These are phyloP conservation scores for Holcopasites calliopsidis DNA, from an alignment of 1,140 invertebrate genomes.

Conservation along the genomic window DNA sequence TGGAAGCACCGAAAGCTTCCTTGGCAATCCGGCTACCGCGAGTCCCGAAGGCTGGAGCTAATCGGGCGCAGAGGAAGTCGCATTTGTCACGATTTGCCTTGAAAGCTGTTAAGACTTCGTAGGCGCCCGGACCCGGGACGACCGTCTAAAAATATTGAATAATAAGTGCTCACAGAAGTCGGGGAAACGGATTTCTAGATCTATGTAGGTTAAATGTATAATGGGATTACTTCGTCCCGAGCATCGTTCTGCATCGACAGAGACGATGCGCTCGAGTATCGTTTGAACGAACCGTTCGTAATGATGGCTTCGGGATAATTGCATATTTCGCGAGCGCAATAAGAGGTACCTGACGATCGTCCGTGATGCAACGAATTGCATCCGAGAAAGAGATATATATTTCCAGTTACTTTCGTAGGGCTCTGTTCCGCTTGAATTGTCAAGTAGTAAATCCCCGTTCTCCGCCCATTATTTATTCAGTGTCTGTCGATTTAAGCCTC, in stretches of 20 bases:
- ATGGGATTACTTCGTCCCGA: neutral
- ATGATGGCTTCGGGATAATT: no score
- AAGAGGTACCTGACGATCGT: neutral
- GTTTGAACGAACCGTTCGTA: neutral
- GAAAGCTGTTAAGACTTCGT: slow-evolving; percentile 55
- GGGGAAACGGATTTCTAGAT: neutral
- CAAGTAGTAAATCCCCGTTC: slow-evolving; percentile 13
- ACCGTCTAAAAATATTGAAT: slow-evolving; percentile 42
- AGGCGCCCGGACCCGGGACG: slow-evolving; percentile 49
- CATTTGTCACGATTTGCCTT: slow-evolving; percentile 57
- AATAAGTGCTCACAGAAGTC: neutral
- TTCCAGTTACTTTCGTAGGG: neutral
- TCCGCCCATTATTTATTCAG: slow-evolving; percentile 18
- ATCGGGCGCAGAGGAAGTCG: slow-evolving; percentile 32
- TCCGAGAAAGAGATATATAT: neutral
- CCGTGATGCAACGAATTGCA: slow-evolving; percentile 4
- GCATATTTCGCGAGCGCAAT: no score
- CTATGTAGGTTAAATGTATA: neutral
- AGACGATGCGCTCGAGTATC: no score
- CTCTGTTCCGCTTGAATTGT: slow-evolving; percentile 22
- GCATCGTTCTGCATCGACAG: no score
- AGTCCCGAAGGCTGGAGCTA: slow-evolving; percentile 39
- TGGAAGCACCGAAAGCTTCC: neutral
- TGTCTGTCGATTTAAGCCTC: neutral
- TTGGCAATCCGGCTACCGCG: slow-evolving; percentile 25